Percentiles rank a stretch among this genome's conserved stretches.
Evolutionary conservation across 1,140 invertebrate genomes (phyloP).

Genomic region (Tribolium castaneum): DNA sequence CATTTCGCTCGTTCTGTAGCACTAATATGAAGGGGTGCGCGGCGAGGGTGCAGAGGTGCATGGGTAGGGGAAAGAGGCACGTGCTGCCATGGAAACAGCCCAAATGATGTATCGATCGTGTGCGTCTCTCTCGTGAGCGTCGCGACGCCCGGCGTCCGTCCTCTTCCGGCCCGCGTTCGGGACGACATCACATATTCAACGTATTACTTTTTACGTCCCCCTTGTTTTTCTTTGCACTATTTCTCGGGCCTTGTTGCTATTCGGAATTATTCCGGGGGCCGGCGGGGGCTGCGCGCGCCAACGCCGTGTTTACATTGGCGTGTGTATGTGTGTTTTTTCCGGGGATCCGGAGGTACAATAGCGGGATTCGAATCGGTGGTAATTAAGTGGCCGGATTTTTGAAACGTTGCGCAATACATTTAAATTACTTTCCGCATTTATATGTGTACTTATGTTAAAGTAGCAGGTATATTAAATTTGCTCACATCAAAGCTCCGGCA

Average conservation of each 20-base stretch:
- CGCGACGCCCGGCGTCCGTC: slow-evolving; percentile 27
- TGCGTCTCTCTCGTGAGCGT: slow-evolving; percentile 55
- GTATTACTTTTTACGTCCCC: slow-evolving; percentile 63
- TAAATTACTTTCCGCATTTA: slow-evolving; percentile 24
- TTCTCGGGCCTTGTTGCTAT: slow-evolving; percentile 54
- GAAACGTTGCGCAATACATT: slow-evolving; percentile 8
- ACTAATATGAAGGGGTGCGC: slow-evolving; percentile 60
- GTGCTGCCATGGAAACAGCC: slow-evolving; percentile 63
- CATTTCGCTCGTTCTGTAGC: slow-evolving; percentile 60
- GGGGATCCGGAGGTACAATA: neutral
- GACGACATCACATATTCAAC: slow-evolving; percentile 64
- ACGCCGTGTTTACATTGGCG: slow-evolving; percentile 5
- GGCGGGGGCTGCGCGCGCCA: slow-evolving; percentile 16
- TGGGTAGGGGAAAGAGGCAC: slow-evolving; percentile 58
- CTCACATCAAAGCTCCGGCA: slow-evolving; percentile 54
- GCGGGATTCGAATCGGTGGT: neutral
- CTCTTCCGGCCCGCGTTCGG: slow-evolving; percentile 27
- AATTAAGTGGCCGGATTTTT: neutral
- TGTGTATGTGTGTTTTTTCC: slow-evolving; percentile 1
- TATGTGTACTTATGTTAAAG: slow-evolving; percentile 47
- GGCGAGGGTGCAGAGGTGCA: slow-evolving; percentile 47
- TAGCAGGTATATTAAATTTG: slow-evolving; percentile 56
- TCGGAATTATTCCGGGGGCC: slow-evolving; percentile 46
- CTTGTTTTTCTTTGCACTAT: slow-evolving; percentile 59
- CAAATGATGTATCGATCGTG: slow-evolving; percentile 62